A percentile compares a stretch with the other conserved stretches of the same genome.
Conservation (phyloP, 2,888 invertebrate genomes). For the Athalia circularis region DNA sequence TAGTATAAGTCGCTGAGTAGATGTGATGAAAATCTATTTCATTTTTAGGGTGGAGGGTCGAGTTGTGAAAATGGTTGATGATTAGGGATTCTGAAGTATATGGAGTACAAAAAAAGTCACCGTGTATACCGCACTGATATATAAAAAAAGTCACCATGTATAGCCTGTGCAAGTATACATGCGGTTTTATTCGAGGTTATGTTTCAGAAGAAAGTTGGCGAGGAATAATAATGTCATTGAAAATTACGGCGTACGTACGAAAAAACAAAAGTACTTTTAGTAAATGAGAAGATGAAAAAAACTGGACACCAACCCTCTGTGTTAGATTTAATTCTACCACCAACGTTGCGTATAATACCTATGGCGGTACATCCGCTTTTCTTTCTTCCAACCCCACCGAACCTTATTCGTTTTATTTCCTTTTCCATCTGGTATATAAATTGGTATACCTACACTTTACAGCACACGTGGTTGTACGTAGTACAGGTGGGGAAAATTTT, state of each 20-base stretch:
- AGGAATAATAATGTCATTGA: constrained; percentile 13
- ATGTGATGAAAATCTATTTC: too few species aligned
- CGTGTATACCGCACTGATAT: too few species aligned
- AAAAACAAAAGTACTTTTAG: constrained; percentile 41
- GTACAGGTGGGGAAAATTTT: too few species aligned
- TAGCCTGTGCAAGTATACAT: too few species aligned
- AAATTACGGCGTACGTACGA: constrained; percentile 13
- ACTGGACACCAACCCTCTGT: constrained; percentile 39
- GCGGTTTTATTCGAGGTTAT: neutral
- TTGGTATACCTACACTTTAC: neutral
- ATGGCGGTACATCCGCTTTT: neutral
- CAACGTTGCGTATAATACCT: constrained; percentile 26
- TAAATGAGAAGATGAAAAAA: constrained; percentile 42
- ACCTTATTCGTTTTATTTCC: neutral
- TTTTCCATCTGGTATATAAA: neutral
- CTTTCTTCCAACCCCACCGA: neutral
- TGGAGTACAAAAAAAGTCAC: too few species aligned
- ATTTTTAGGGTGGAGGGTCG: too few species aligned
- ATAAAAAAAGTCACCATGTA: too few species aligned
- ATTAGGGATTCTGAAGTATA: too few species aligned
- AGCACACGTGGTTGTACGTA: too few species aligned
- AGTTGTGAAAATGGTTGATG: too few species aligned
- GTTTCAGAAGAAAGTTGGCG: neutral
- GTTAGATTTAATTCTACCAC: constrained; percentile 36
- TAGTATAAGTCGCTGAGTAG: too few species aligned